Evolutionary conservation across 2,888 invertebrate genomes (phyloP), one percentile per base, ranked within the genome.

Genomic region (Polietes domitor): DNA sequence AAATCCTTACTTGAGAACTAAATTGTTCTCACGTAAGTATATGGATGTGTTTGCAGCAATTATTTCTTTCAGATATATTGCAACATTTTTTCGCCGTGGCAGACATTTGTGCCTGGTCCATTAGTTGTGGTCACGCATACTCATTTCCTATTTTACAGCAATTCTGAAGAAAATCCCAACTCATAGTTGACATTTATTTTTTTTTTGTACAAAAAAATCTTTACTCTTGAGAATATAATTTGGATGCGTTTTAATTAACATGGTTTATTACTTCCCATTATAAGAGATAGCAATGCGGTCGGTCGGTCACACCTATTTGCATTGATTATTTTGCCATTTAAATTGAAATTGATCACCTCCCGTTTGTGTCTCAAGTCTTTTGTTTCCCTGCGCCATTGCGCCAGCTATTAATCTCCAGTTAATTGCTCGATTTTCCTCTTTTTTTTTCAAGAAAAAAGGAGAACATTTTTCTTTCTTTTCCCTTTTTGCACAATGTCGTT

Each of bases 381-480:
- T 68, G 68, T 68, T 68, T 68, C 43, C 15, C 61, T 28, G 43
- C 2, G 9, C 2, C 41, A 68, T 17, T 37, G 41, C 24, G 21
- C 68, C 41, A 41, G 12, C 68, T 68, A 68, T 43, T 68, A 68
- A 68, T 68, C 68, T 68, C 68, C 24, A 68, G 7, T 43, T 68
- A 68, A 68, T 68, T 68, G 68, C 43, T 68, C 68, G 68, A 43
- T 68, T 68, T 41, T 65, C n/a, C 32, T 32, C 32, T 21, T n/a
- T 21, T 12, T n/a, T 17, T 2, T 41, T 1, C 17, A 65, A 65
- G 19, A 47, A 32, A 32, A 32, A 32, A 32, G 9, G 4, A 32
- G 9, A 32, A 1, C 2, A n/a, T 47, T 47, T 37, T 47, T n/a
- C 47, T 47, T n/a, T 47, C 1, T 47, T 12, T 65, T 65, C 32